Percentiles rank a stretch among this genome's conserved stretches.
Evolutionary conservation across 2,113 vertebrate genomes (phyloP).

Genomic region (Daubentonia madagascariensis): DNA sequence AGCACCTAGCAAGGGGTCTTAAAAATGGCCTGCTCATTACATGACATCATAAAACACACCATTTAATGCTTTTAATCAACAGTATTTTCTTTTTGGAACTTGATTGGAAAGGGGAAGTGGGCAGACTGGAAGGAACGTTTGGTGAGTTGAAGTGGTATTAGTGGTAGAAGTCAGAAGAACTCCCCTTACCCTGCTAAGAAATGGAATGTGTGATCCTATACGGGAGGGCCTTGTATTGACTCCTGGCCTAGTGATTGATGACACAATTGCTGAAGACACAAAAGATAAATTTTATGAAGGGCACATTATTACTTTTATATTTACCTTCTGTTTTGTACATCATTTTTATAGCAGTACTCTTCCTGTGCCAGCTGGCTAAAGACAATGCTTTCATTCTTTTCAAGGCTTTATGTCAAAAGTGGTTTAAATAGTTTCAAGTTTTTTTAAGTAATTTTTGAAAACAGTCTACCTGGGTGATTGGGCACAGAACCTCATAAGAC

Average conservation of each 20-base stretch:
- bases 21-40: not conserved
- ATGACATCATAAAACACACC: not conserved
- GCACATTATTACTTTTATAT: not conserved
- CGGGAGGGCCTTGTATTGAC: not conserved
- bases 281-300: not conserved
- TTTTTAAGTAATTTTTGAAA: not conserved
- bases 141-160: not conserved
- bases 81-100: not conserved
- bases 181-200: not conserved
- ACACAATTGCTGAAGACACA: too few species aligned
- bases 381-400: conserved; percentile 29
- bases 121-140: not conserved
- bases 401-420: not conserved
- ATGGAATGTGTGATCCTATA: not conserved
- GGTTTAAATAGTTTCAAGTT: not conserved
- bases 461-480: not conserved
- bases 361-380: not conserved
- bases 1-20: not conserved
- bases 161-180: not conserved
- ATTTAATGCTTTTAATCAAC: not conserved
- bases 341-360: not conserved
- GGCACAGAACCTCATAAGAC: not conserved
- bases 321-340: not conserved
- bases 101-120: not conserved
- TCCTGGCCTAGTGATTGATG: not conserved